Evolutionary conservation across 2,888 invertebrate genomes (phyloP), one percentile per base, ranked within the genome.

Genomic region (Aradus depressus): DNA sequence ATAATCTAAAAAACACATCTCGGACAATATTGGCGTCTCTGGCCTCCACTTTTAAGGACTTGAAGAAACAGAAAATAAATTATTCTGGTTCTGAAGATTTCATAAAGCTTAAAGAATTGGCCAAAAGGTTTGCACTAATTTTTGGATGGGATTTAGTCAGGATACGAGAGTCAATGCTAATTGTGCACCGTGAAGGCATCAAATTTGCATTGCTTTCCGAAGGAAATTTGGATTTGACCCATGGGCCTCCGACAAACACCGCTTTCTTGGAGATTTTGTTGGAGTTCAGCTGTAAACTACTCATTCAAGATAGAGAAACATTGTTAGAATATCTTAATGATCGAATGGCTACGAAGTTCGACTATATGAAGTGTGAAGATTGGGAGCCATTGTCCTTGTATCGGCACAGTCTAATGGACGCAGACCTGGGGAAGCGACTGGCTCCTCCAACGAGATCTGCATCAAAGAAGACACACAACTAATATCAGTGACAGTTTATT

Each of bases 181-280:
- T 19, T 6, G 18, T 47, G 10, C 47, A 47, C 25, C 37, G 18
- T 23, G 37, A 47, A n/a, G 47, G 37, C n/a, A 47, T 47, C 18
- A 19, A 8, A 10, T 47, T 47, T 38, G 47, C 47, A 18, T 25
- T 47, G 8, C 23, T 26, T 10, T 16, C 23, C 18, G 25, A 22
- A 28, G 4, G 25, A 4, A 25, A 19, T 12, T 5, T 4, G 1
- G 28, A 37, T 23, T 19, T 34, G 26, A 4, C 16, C 14, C 22
- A 31, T 10, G 22, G 18, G 22, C 21, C 25, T 22, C 14, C 38
- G 18, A 18, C n/a, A n/a, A 35, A 47, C 21, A 21, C 28, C 19
- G 16, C 16, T 2, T 47, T 47, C 23, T 47, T 47, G 37, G 47
- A 47, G 19, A 6, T 47, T 14, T 14, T 47, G 12, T 3, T 25